These are phyloP conservation scores for Syngnathus scovelli DNA, from an alignment of 2,113 vertebrate species.

Conservation along the genomic window DNA sequence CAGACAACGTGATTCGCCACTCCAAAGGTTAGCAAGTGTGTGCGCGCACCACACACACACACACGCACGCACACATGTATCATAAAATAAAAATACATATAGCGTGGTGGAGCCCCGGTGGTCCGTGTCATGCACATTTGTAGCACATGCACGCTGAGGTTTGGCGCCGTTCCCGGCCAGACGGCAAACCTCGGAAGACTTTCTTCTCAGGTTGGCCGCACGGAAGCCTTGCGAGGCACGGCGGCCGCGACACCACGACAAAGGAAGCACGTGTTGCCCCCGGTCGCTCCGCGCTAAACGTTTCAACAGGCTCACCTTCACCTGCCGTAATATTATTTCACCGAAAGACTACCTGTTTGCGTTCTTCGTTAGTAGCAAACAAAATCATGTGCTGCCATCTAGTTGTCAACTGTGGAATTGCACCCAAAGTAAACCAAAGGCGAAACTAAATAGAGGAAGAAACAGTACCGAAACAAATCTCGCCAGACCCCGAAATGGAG, in stretches of 20 bases:
- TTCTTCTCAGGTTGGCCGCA: background rate
- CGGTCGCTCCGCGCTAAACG: background rate
- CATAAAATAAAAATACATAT: background rate
- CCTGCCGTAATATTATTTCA: background rate
- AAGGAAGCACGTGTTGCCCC: background rate
- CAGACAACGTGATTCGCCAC: constrained; percentile 24
- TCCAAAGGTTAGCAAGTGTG: background rate
- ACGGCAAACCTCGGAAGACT: background rate
- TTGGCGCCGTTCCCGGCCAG: background rate
- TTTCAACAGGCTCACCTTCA: background rate
- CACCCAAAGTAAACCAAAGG: no score
- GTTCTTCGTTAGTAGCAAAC: no score
- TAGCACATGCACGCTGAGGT: background rate
- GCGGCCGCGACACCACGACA: background rate
- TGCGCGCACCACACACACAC: background rate
- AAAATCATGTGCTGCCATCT: no score
- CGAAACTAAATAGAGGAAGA: no score
- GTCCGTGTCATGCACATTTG: constrained; percentile 1
- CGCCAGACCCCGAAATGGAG: no score
- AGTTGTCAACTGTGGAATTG: no score
- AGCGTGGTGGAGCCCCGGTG: background rate
- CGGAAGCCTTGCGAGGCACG: background rate
- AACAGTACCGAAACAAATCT: no score
- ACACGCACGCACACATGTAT: background rate
- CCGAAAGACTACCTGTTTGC: no score